Conservation (phyloP, 2,797 vertebrate genomes). For the Enteromius mattozi region DNA sequence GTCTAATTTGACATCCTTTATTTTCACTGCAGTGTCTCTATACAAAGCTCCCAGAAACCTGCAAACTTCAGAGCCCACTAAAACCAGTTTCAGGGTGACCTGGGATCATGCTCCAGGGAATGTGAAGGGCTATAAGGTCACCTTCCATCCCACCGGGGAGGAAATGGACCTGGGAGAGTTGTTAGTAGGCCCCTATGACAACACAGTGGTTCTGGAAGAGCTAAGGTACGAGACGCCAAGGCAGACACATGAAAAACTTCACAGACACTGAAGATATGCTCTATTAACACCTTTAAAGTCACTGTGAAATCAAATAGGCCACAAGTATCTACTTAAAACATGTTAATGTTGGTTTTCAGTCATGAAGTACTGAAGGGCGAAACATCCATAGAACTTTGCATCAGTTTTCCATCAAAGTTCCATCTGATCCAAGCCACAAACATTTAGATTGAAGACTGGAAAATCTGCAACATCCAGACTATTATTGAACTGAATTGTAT, state of each 20-base stretch:
- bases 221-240: conserved; percentile 82
- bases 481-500: neutral
- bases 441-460: neutral
- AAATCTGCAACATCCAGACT: neutral
- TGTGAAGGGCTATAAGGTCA: conserved; percentile 94
- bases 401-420: neutral
- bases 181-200: conserved; percentile 92
- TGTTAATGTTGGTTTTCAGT: neutral
- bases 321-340: neutral
- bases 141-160: conserved; percentile 87
- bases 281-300: neutral
- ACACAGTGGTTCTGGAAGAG: conserved; percentile 95
- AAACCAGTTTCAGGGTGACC: conserved; percentile 94
- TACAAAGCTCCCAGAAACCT: conserved; percentile 95
- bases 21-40: conserved; percentile 80
- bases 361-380: neutral
- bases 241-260: conserved; percentile 21
- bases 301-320: neutral
- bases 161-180: conserved; percentile 86
- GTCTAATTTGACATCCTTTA: neutral
- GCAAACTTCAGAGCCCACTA: conserved; percentile 93
- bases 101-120: conserved; percentile 94
- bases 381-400: neutral
- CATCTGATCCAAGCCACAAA: neutral
- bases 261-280: neutral